phyloP scores from a whole-genome alignment of 2,113 vertebrate species.

The Maylandia zebra region DNA sequence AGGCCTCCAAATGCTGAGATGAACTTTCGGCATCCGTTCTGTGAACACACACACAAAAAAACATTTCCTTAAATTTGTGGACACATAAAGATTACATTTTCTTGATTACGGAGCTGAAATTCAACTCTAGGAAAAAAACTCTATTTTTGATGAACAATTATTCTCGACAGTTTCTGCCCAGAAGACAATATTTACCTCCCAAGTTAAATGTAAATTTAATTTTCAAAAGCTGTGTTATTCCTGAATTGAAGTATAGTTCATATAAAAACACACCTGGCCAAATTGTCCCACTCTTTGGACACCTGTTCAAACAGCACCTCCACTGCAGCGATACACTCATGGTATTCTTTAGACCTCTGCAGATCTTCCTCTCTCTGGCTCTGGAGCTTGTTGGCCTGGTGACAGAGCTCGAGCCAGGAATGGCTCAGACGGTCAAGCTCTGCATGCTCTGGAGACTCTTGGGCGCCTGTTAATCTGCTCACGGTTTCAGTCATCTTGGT shows the following conservation, averaged over 20 bases:
- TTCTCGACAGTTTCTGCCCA: background rate
- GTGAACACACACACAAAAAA: background rate
- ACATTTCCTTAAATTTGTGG: background rate
- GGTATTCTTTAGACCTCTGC: constrained; percentile 82
- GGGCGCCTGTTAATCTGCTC: constrained; percentile 77
- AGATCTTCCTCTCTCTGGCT: constrained; percentile 85
- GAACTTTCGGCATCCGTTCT: constrained; percentile 94
- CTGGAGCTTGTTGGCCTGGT: constrained; percentile 78
- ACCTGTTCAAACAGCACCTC: constrained; percentile 88
- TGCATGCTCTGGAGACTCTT: constrained; percentile 84
- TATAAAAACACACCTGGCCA: constrained; percentile 80
- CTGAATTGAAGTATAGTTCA: background rate
- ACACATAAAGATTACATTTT: rapidly evolving
- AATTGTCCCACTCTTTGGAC: constrained; percentile 91
- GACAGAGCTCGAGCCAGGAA: constrained; percentile 87
- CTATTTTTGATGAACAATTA: background rate
- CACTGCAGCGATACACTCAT: constrained; percentile 75
- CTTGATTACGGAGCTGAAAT: background rate
- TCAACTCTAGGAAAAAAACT: background rate
- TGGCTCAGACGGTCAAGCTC: constrained; percentile 81
- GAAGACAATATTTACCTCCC: background rate
- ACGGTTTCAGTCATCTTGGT: constrained; percentile 80
- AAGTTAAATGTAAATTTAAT: background rate
- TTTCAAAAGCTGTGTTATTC: background rate
- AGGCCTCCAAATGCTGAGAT: constrained; percentile 80